A percentile compares a stretch with the other conserved stretches of the same genome.
Evolutionary conservation across 2,113 vertebrate species (phyloP).

Genomic region (Dicerorhinus sumatrensis): DNA sequence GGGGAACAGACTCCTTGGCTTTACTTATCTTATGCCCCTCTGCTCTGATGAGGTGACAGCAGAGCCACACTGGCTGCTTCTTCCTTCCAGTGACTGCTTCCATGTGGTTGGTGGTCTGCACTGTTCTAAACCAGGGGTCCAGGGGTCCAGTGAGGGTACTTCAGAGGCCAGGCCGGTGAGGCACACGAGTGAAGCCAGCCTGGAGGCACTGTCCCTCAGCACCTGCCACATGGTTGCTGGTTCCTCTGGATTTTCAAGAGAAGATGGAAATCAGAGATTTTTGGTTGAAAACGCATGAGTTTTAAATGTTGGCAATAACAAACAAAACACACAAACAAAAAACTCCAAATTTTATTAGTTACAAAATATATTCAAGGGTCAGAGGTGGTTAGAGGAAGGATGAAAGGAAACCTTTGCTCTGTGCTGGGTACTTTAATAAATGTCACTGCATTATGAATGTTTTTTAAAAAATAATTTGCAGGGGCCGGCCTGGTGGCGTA

Average conservation of each 20-base stretch:
- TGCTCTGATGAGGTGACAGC: background rate
- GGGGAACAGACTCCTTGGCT: background rate
- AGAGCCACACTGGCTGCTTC: background rate
- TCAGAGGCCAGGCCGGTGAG: accelerated
- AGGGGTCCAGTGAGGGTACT: background rate
- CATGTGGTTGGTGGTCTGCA: background rate
- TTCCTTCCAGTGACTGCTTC: background rate
- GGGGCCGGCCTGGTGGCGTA: no score
- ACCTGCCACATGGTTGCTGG: background rate
- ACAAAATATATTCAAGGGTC: background rate
- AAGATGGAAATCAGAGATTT: background rate
- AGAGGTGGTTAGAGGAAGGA: background rate
- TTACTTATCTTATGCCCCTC: background rate
- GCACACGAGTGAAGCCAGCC: background rate
- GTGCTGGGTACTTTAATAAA: background rate
- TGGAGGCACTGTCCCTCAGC: background rate
- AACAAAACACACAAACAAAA: background rate
- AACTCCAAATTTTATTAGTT: background rate
- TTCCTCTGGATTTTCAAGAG: background rate
- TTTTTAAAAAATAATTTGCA: background rate
- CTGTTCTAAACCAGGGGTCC: no score
- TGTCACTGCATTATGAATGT: background rate
- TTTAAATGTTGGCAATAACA: background rate
- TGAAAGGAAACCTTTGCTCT: background rate
- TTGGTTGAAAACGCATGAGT: background rate